phyloP scores from a whole-genome alignment of 2,113 vertebrate genomes.

The Oostethus manadensis region DNA sequence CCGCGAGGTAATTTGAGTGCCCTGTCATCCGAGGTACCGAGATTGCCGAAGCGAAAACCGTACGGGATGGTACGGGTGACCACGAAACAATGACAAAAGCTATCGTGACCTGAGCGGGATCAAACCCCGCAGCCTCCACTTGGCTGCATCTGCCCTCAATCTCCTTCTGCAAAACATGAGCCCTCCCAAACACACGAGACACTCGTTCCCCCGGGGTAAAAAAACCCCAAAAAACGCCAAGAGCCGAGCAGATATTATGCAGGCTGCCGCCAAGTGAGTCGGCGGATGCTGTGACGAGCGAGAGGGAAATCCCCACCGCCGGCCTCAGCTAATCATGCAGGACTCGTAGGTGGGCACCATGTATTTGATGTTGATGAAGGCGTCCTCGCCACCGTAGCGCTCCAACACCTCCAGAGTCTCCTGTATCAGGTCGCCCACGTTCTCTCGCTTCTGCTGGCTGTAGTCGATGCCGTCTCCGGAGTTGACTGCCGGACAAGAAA shows the following conservation, averaged over 20 bases:
- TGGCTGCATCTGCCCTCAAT: neutral
- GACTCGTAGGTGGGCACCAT: slow-evolving; percentile 94
- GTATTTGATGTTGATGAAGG: slow-evolving; percentile 95
- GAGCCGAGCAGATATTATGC: neutral
- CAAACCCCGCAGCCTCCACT: neutral
- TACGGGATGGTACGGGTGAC: too few species aligned
- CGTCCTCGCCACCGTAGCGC: slow-evolving; percentile 81
- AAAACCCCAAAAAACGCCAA: too few species aligned
- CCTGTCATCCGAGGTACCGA: too few species aligned
- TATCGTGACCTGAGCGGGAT: neutral
- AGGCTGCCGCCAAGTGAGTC: neutral
- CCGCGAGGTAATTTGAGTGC: too few species aligned
- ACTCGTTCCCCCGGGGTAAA: too few species aligned
- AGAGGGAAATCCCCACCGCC: neutral
- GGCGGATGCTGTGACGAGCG: neutral
- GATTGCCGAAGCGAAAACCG: too few species aligned
- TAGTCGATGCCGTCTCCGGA: slow-evolving; percentile 87
- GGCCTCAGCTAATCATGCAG: slow-evolving; percentile 73
- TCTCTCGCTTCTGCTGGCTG: slow-evolving; percentile 85
- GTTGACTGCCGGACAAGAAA: slow-evolving; percentile 73
- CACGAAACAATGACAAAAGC: neutral
- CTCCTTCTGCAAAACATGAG: neutral
- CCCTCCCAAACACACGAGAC: neutral
- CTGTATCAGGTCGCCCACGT: slow-evolving; percentile 86
- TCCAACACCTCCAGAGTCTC: slow-evolving; percentile 90